Percentiles rank a stretch among this genome's conserved stretches.
These are phyloP conservation scores for Avahi laniger DNA, from an alignment of 2,797 vertebrate genomes.

Conservation along the genomic window DNA sequence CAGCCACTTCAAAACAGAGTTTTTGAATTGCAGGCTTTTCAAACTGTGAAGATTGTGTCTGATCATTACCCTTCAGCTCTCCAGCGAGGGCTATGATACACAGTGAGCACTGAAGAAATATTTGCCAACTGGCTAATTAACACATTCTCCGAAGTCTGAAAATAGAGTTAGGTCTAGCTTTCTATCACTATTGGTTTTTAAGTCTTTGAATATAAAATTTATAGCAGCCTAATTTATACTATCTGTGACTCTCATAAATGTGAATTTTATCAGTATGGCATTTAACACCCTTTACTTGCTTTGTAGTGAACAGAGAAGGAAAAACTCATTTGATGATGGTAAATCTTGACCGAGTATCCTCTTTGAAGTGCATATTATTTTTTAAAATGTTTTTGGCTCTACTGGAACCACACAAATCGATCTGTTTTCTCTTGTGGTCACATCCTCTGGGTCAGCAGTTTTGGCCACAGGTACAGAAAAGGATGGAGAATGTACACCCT, in stretches of 20 bases:
- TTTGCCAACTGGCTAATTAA: background rate
- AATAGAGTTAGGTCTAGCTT: background rate
- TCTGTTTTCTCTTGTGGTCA: constrained; percentile 55
- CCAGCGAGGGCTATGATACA: background rate
- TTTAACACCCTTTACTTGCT: constrained; percentile 24
- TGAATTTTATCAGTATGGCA: background rate
- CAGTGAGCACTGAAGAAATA: background rate
- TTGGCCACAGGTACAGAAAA: constrained; percentile 37
- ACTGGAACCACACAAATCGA: constrained; percentile 53
- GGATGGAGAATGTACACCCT: background rate
- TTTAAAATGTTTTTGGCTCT: constrained; percentile 61
- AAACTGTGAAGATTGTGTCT: background rate
- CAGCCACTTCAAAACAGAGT: background rate
- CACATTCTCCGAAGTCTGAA: background rate
- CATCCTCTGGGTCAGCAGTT: constrained; percentile 49
- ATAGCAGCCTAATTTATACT: background rate
- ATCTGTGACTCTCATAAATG: background rate
- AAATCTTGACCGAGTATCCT: background rate
- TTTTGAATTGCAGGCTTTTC: background rate
- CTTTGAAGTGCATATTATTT: constrained; percentile 65
- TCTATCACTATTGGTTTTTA: background rate
- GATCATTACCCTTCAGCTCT: background rate
- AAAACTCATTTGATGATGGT: background rate
- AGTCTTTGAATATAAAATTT: constrained; percentile 30
- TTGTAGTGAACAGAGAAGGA: background rate